Evolutionary conservation across 30 jellyfish, hydroid and myxozoan species (phyloP), one percentile per base, ranked within the genome.

Genomic region (Aurelia coerulea): DNA sequence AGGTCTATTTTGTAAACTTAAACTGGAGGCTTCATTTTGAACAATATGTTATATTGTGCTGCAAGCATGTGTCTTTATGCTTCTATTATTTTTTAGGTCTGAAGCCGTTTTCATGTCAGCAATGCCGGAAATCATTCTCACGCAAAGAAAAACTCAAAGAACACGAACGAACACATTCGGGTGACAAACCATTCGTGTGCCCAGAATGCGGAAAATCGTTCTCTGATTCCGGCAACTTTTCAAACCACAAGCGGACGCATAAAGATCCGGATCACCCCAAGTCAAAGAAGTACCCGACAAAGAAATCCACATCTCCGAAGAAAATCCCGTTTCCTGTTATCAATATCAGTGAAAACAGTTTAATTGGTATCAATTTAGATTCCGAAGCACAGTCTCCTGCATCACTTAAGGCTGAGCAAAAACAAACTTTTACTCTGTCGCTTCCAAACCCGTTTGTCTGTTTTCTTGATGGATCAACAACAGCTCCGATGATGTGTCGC

Each of bases 141-240:
- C 37, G 95, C 56, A 65, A 70, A 42, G 95, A 86, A 76, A 76
- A 70, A 52, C 68, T 76, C 15, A 58, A 68, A 16, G 90, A 86
- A 19, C 95, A 86, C 80, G 89, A 77, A 53, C 58, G 95, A 31
- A 86, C 69, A 10, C 95, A 86, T 69, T 66, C 88, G 1, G 95
- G 95, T 2, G 95, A 86, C 66, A 74, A 52, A n/a, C 95, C 95
- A 18, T 86, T 73, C 64, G 42, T 35, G 2, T 86, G 95, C 51
- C 72, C 41, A 14, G 60, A 52, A 14, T 86, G 95, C 72, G 79
- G 82, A 1, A 68, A 70, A 41, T 49, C 79, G 2, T 86, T 86
- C 59, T 54, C 87, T 19, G 95, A 86, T 58, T 86, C 95, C 11
- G 95, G 95, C 5, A 86, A 86, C 69, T 86, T 86, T 65, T 76